These are phyloP conservation scores for Chaenodraco wilsoni DNA, from an alignment of 2,797 vertebrate genomes.

Conservation along the genomic window DNA sequence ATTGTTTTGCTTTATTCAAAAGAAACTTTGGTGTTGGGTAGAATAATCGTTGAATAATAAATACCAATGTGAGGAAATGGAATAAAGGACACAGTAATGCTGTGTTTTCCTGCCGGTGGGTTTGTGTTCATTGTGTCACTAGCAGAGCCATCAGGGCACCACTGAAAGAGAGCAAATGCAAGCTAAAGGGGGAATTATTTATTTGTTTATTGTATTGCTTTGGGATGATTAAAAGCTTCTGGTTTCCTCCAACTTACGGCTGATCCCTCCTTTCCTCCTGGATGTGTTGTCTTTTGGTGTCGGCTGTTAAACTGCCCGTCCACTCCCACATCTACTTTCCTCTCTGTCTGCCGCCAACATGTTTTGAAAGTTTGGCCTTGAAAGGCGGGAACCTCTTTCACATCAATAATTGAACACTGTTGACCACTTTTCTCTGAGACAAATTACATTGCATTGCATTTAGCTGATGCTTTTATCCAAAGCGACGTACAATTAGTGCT, in stretches of 20 bases:
- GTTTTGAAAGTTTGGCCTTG: conserved; percentile 64
- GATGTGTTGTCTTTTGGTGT: conserved; percentile 31
- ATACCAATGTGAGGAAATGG: neutral
- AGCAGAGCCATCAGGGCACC: neutral
- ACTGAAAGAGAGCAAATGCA: neutral
- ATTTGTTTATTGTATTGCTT: conserved; percentile 26
- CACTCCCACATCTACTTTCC: conserved; percentile 34
- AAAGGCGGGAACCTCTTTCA: conserved; percentile 52
- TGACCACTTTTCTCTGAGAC: conserved; percentile 58
- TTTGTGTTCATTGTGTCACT: neutral
- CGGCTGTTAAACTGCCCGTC: conserved; percentile 21
- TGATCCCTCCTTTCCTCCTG: conserved; percentile 48
- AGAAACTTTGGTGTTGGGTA: neutral
- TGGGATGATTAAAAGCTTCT: conserved; percentile 45
- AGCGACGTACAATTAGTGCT: too few relatives aligned
- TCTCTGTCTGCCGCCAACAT: conserved; percentile 51
- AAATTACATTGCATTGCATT: neutral
- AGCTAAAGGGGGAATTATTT: neutral
- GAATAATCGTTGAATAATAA: neutral
- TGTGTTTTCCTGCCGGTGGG: neutral
- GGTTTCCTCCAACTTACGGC: conserved; percentile 33
- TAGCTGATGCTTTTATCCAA: too few relatives aligned
- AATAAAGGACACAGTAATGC: conserved; percentile 2
- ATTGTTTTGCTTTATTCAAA: conserved; percentile 3
- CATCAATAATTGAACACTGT: conserved; percentile 73